Base-by-base conservation (phyloP, 92 coral and sea anemone species). In the Ricordea florida region DNA sequence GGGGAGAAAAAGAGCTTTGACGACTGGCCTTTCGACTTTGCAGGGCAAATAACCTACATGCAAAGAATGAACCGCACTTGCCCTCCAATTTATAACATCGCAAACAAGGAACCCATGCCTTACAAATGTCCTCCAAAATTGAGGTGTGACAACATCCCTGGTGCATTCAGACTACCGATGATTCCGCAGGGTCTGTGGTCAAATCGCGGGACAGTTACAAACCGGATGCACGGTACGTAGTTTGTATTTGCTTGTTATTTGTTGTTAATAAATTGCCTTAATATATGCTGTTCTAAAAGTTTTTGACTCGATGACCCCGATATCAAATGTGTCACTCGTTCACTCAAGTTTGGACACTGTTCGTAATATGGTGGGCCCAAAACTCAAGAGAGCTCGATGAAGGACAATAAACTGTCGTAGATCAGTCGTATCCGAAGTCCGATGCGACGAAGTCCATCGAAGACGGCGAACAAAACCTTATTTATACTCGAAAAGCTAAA, bases 121-220 rank as follows among this genome's bases (percentile, higher is more conserved):
- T 51, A 51, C 59, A 51, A 5, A 51, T 51, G 59, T 25, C 34
- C 59, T 4, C 59, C 59, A 51, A 51, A 51, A 51, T 11, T 51
- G 59, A 25, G 33, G 31, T 23, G 59, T 51, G 59, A 51, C 59
- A 51, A 51, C 33, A 51, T 51, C 14, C 59, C 59, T 51, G 59
- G 36, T 22, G 59, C 36, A 22, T 51, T 51, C 59, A 51, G 59
- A 51, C 59, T 34, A 0, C 59, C 34, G 20, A 5, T 21, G 13
- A 51, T 25, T 51, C 59, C 59, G 24, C 4, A 8, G 8, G 59
- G 32, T 7, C 14, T 51, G 14, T 51, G 59, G 59, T 51, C 59
- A 51, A 51, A 51, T 51, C 33, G 33, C 59, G 4, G 8, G 24
- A 51, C 59, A 25, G 59, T 50, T 50, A 50, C 58, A 50, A 20